Evolutionary conservation across 1,140 invertebrate genomes (phyloP).

Genomic region (Parapsyche elsis): DNA sequence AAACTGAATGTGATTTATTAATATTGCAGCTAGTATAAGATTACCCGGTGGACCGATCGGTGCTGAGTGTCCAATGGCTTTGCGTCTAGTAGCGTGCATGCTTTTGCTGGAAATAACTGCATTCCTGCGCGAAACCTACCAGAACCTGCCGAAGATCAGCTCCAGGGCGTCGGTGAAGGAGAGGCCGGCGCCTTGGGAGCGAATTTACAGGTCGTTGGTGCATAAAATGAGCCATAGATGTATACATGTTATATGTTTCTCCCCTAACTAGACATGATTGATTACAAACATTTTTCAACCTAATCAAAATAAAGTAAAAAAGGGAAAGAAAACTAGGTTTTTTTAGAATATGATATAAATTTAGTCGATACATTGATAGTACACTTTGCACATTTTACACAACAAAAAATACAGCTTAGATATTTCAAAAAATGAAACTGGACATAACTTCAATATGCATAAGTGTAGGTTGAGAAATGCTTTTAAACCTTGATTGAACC

Average conservation of each 20-base stretch:
- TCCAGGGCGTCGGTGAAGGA: slow-evolving; percentile 77
- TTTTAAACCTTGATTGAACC: slow-evolving; percentile 14
- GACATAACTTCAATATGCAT: neutral
- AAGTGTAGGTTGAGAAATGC: slow-evolving; percentile 33
- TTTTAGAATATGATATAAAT: neutral
- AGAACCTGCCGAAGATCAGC: slow-evolving; percentile 76
- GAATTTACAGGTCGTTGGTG: slow-evolving; percentile 72
- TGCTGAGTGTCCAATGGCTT: slow-evolving; percentile 85
- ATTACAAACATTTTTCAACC: slow-evolving; percentile 40
- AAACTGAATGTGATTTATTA: slow-evolving; percentile 44
- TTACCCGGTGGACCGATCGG: slow-evolving; percentile 77
- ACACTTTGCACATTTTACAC: neutral
- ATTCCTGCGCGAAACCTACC: slow-evolving; percentile 96
- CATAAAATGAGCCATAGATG: slow-evolving; percentile 57
- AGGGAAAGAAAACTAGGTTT: neutral
- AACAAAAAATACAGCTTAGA: neutral
- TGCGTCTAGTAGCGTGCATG: slow-evolving; percentile 92
- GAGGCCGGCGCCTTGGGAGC: slow-evolving; percentile 80
- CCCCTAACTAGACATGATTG: slow-evolving; percentile 30
- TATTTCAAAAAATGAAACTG: neutral
- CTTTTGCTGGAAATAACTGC: slow-evolving; percentile 96
- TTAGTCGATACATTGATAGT: neutral
- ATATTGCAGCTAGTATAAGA: slow-evolving; percentile 83
- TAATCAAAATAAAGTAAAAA: neutral
- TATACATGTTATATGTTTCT: slow-evolving; percentile 55